A percentile compares a stretch with the other conserved stretches of the same genome.
phyloP scores from a whole-genome alignment of 2,888 invertebrate species.

The Stenotaenia linearis region DNA sequence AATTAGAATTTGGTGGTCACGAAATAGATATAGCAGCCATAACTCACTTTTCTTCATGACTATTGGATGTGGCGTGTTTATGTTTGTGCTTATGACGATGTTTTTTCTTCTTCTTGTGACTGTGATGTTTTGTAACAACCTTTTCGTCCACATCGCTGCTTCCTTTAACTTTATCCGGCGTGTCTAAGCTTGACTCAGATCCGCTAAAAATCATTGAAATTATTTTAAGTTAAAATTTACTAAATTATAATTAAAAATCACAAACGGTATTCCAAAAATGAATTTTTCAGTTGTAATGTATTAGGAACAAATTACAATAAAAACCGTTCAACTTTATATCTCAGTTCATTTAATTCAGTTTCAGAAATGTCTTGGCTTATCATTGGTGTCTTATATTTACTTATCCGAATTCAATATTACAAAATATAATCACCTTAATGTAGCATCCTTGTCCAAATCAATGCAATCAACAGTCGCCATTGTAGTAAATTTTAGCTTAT shows the following conservation, averaged over 20 bases:
- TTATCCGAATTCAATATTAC: not conserved
- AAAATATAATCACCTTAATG: not conserved
- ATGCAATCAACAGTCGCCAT: not conserved
- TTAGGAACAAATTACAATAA: not conserved
- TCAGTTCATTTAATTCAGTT: not conserved
- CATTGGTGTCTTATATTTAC: too few relatives aligned
- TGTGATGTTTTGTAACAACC: conserved; percentile 40
- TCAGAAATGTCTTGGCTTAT: not conserved
- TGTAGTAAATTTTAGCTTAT: not conserved
- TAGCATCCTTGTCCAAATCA: not conserved
- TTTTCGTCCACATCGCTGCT: conserved; percentile 34
- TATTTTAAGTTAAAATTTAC: not conserved
- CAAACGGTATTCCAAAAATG: too few relatives aligned
- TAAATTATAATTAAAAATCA: not conserved
- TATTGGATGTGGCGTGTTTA: conserved; percentile 46
- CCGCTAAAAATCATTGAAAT: not conserved
- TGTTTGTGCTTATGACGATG: conserved; percentile 57
- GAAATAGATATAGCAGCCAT: not conserved
- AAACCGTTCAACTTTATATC: not conserved
- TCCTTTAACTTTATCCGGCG: not conserved
- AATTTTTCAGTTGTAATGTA: too few relatives aligned
- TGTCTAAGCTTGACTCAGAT: not conserved
- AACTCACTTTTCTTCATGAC: conserved; percentile 50
- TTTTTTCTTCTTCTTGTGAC: conserved; percentile 59
- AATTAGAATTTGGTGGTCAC: not conserved